Base-by-base conservation (phyloP, 2,888 invertebrate species). In the Hypomecis atomaria region DNA sequence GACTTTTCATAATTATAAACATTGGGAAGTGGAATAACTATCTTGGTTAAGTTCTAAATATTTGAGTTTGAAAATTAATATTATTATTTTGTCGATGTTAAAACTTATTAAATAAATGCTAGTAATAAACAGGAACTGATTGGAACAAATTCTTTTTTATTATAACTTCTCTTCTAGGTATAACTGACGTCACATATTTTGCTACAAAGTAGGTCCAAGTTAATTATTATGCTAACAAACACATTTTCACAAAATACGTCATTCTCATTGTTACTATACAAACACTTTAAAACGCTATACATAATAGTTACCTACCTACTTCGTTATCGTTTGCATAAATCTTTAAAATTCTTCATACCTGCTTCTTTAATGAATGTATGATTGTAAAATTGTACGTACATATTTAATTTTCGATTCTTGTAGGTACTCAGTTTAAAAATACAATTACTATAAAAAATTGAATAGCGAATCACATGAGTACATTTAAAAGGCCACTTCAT, bases 81-180 rank as follows among this genome's bases (percentile, higher is more conserved):
- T 59, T 66, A 54, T 63, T 70, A 59, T 62, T 65, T 66, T 53
- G 47, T 60, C 53, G 48, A 36, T 63, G 57, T 69, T 60, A 37
- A 57, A 62, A 54, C 54, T 59, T 67, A 53, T 49, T 38, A 58
- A 50, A 44, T 64, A 64, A 69, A 43, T 59, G 34, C 48, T 66
- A 66, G 45, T 59, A 72, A 71, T 72, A 71, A 70, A 72, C 62
- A 47, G 69, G 71, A 73, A 71, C 65, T 69, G 69, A 71, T 66
- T 72, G 71, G 59, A 74, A 69, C 33, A 68, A 55, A 64, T 70
- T 75, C 2, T 42, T 52, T 52, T 42, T 52, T 7, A 45, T 45
- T 45, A 23, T 13, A 45, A 45, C 7, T 23, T 44, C 13, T 45
- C 7, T 45, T 23, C 11, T 45, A 23, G 23, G 23, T 45, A 6